Evolutionary conservation across 2,797 vertebrate species (phyloP).

Genomic region (Lagocephalus sceleratus): DNA sequence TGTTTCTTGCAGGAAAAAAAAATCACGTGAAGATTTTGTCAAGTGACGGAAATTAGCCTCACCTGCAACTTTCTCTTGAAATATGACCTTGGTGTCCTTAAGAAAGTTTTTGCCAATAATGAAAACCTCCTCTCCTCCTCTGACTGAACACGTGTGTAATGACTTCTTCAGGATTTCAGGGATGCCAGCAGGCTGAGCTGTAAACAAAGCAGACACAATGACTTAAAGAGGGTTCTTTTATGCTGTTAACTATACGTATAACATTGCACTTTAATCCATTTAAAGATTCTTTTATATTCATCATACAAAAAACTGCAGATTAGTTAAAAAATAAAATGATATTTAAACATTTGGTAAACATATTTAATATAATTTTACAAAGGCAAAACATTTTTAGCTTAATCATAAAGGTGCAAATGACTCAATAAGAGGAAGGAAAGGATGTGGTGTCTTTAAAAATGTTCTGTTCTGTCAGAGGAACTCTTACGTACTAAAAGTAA

Average conservation of each 20-base stretch:
- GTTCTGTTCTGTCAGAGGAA: too few species aligned
- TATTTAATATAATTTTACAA: too few species aligned
- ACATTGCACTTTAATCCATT: too few species aligned
- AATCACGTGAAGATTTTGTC: background rate
- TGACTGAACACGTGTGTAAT: conserved; percentile 90
- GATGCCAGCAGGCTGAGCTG: conserved; percentile 97
- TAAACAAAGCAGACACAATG: conserved; percentile 21
- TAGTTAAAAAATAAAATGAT: too few species aligned
- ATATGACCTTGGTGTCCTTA: conserved; percentile 98
- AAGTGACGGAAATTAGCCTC: conserved; percentile 9
- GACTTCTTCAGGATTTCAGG: conserved; percentile 99
- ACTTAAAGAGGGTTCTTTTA: background rate
- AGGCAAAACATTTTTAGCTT: too few species aligned
- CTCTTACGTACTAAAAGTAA: too few species aligned
- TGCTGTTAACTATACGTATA: background rate
- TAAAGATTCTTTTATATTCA: too few species aligned
- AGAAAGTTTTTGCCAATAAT: conserved; percentile 99
- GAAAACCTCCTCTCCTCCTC: conserved; percentile 94
- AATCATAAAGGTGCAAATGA: too few species aligned
- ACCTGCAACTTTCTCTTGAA: conserved; percentile 95
- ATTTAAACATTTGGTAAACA: too few species aligned
- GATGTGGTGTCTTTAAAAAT: too few species aligned
- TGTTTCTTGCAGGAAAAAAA: conserved; percentile 1
- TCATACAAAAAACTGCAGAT: too few species aligned
- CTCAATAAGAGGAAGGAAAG: too few species aligned